These are phyloP conservation scores for Chaetogeoica ovagalla DNA, from an alignment of 2,888 invertebrate genomes.

Conservation along the genomic window DNA sequence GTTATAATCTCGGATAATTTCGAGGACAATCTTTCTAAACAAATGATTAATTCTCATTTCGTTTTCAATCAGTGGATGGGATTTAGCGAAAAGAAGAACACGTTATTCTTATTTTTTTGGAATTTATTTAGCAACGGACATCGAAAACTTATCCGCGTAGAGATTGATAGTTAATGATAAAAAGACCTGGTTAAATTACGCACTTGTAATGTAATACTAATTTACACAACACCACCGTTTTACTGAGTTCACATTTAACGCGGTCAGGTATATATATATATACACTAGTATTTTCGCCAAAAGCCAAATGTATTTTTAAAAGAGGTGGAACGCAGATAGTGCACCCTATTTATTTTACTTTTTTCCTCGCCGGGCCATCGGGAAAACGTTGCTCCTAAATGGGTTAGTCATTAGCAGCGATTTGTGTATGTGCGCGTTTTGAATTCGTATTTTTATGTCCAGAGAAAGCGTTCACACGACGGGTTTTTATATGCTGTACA, in stretches of 20 bases:
- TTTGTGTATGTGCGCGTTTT: slow-evolving; percentile 21
- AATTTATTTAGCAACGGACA: background rate
- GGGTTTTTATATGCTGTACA: background rate
- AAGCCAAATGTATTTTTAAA: slow-evolving; percentile 47
- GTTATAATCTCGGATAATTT: too few relatives aligned
- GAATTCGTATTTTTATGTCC: slow-evolving; percentile 29
- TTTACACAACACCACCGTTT: slow-evolving; percentile 21
- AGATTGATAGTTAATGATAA: slow-evolving; percentile 21
- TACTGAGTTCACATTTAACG: slow-evolving; percentile 19
- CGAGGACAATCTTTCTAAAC: too few relatives aligned
- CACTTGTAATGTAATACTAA: slow-evolving; percentile 27
- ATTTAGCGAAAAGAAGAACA: too few relatives aligned
- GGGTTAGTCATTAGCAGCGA: slow-evolving; percentile 48
- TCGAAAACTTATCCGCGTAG: background rate
- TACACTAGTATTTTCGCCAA: slow-evolving; percentile 1
- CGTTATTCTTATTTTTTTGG: too few relatives aligned
- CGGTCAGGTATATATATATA: background rate
- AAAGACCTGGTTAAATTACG: slow-evolving; percentile 8
- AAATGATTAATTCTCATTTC: too few relatives aligned
- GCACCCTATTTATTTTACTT: slow-evolving; percentile 1
- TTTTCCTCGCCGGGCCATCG: background rate
- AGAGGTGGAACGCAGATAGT: slow-evolving; percentile 32
- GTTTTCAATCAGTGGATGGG: too few relatives aligned
- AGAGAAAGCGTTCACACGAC: background rate
- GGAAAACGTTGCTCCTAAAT: slow-evolving; percentile 33